Conservation (phyloP, 2,797 vertebrate species). For the Onychomys torridus region DNA sequence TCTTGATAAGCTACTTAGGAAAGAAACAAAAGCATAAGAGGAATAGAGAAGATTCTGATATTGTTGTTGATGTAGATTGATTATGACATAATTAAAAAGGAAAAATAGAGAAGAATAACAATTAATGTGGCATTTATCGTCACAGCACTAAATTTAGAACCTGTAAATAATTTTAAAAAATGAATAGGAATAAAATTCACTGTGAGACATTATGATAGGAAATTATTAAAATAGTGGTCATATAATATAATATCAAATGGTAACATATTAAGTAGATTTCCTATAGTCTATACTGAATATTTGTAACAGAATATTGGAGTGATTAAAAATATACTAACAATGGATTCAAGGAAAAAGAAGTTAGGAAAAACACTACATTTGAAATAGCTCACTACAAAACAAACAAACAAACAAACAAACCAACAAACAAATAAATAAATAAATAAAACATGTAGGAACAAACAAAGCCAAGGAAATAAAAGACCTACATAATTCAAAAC, state of each 20-base stretch:
- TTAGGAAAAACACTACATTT: neutral
- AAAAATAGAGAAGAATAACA: neutral
- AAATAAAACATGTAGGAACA: neutral
- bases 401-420: neutral
- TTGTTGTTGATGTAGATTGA: neutral
- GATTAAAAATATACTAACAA: neutral
- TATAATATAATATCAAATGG: neutral
- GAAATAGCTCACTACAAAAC: neutral
- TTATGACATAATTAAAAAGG: neutral
- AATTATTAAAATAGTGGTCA: neutral
- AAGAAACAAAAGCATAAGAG: neutral
- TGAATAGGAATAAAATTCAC: neutral
- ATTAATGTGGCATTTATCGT: neutral
- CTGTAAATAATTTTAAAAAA: neutral
- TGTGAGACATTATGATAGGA: neutral
- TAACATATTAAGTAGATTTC: neutral
- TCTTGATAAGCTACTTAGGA: neutral
- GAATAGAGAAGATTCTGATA: neutral
- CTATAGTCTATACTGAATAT: neutral
- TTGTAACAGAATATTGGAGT: neutral
- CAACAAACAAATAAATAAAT: neutral
- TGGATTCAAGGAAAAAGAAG: neutral
- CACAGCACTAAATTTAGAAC: neutral
- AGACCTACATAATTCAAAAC: neutral
- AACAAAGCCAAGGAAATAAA: neutral